phyloP scores from a whole-genome alignment of 92 coral and sea anemone genomes.

The Pocillopora grandis region DNA sequence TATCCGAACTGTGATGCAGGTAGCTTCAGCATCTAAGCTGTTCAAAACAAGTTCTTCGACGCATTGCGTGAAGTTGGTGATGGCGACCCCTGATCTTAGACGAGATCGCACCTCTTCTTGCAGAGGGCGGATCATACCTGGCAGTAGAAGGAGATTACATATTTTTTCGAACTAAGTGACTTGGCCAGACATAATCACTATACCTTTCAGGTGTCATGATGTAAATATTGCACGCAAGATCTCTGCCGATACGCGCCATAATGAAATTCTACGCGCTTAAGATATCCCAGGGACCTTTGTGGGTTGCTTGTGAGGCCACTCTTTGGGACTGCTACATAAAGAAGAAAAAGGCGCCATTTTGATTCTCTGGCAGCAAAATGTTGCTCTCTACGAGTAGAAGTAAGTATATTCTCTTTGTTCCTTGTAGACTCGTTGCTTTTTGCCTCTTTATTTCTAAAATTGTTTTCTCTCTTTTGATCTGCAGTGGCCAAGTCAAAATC shows the following conservation, averaged over 20 bases:
- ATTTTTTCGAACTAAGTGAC: background rate
- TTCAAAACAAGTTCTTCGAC: constrained; percentile 93
- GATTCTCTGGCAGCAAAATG: background rate
- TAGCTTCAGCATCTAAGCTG: constrained; percentile 90
- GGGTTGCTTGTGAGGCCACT: background rate
- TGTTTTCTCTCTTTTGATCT: background rate
- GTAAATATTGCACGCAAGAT: background rate
- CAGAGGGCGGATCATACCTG: constrained; percentile 81
- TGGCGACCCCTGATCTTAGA: constrained; percentile 90
- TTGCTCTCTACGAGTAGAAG: background rate
- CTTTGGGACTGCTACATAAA: background rate
- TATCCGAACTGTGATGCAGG: constrained; percentile 80
- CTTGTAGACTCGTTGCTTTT: background rate
- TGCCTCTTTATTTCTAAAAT: background rate
- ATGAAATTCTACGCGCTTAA: constrained; percentile 13
- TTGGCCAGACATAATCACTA: background rate
- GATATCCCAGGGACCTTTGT: constrained; percentile 11
- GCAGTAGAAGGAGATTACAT: background rate
- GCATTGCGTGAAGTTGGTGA: constrained; percentile 87
- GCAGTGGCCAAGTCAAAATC: constrained; percentile 98
- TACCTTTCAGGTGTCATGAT: background rate
- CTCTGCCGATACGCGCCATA: constrained; percentile 15
- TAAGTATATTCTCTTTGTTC: background rate
- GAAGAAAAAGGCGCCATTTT: constrained; percentile 51
- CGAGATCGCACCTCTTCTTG: constrained; percentile 77